Evolutionary conservation across 2,797 vertebrate genomes (phyloP).

Genomic region (Arctocebus calabarensis): DNA sequence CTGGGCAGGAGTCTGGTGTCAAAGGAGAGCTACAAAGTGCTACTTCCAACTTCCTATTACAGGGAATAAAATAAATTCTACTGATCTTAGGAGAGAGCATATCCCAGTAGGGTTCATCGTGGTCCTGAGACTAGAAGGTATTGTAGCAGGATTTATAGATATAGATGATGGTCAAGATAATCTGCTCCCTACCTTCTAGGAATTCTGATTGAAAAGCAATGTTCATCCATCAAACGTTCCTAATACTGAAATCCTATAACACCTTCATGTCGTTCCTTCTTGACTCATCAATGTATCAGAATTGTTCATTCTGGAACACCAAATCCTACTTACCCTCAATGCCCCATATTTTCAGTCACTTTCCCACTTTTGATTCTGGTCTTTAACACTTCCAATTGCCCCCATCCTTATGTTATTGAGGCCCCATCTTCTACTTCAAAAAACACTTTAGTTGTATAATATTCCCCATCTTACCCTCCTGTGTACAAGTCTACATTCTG

Average conservation of each 20-base stretch:
- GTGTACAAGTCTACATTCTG: neutral
- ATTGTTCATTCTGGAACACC: slow-evolving; percentile 9
- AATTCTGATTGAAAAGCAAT: neutral
- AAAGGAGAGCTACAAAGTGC: neutral
- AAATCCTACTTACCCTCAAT: slow-evolving; percentile 12
- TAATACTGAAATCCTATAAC: slow-evolving; percentile 20
- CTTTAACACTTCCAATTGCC: neutral
- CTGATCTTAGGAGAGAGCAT: slow-evolving; percentile 11
- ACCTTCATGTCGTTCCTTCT: neutral
- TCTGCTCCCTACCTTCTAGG: neutral
- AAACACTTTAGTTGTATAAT: accelerated
- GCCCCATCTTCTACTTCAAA: neutral
- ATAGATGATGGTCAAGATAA: neutral
- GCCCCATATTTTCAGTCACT: slow-evolving; percentile 1
- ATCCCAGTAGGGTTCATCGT: neutral
- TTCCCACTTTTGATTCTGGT: slow-evolving; percentile 16
- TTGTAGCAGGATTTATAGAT: slow-evolving; percentile 20
- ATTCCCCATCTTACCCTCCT: neutral
- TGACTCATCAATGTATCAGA: slow-evolving; percentile 19
- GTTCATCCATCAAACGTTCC: neutral
- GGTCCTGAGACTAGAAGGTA: neutral
- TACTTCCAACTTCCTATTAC: slow-evolving; percentile 56
- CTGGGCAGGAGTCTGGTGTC: neutral
- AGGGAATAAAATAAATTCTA: slow-evolving; percentile 49
- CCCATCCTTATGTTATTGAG: neutral